Conservation (phyloP, 2,888 invertebrate species). For the Eupithecia subfuscata region DNA sequence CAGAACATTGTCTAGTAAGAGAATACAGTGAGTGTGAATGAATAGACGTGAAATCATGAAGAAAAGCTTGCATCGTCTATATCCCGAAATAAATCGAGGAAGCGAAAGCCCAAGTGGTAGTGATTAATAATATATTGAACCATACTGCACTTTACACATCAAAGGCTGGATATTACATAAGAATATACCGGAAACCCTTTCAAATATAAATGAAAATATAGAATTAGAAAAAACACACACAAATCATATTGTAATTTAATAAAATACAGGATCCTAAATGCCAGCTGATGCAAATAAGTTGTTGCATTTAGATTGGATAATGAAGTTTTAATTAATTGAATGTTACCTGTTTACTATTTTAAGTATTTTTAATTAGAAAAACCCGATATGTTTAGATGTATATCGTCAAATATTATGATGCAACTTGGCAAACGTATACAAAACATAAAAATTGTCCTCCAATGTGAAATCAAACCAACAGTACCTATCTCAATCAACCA, state of each 20-base stretch:
- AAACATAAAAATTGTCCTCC: neutral
- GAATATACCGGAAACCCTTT: neutral
- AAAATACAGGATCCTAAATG: neutral
- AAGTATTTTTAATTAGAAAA: neutral
- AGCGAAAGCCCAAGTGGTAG: slow-evolving; percentile 6
- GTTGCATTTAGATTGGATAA: neutral
- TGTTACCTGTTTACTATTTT: neutral
- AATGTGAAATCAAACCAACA: neutral
- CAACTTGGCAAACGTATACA: neutral
- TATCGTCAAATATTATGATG: neutral
- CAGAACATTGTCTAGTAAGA: neutral
- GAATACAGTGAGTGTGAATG: neutral
- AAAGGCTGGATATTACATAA: neutral
- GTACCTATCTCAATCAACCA: neutral
- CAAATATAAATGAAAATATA: neutral
- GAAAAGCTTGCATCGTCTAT: neutral
- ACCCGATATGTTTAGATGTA: neutral
- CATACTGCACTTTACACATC: neutral
- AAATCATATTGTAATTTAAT: neutral
- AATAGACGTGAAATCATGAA: neutral
- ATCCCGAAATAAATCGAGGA: slow-evolving; percentile 12
- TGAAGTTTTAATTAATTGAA: neutral
- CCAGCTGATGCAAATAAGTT: neutral
- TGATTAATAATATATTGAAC: neutral
- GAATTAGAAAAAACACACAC: neutral